Evolutionary conservation across 2,888 invertebrate species (phyloP), one percentile per base, ranked within the genome.

Genomic region (Melitaea athalia): DNA sequence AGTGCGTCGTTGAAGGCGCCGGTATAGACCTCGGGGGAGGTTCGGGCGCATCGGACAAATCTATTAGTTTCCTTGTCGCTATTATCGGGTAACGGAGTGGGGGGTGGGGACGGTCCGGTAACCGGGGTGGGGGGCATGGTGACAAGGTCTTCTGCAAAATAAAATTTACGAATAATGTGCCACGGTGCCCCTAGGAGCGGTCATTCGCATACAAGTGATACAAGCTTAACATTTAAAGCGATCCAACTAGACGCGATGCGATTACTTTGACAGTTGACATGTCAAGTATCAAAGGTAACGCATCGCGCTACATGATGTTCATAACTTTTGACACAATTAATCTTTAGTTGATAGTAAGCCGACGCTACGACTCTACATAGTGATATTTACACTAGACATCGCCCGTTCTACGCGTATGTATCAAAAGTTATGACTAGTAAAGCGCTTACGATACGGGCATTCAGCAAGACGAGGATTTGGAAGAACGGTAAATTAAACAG

Each of bases 141-240:
- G 91, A 86, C 85, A 89, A 80, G 83, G 91, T 90, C 83, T 86
- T 91, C 92, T 92, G 92, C 81, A 91, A 92, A 90, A 88, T 78
- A 89, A 90, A 91, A 89, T 83, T 74, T 52, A 42, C 42, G 74
- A 66, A 89, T 86, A 84, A 87, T 90, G 91, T 88, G 91, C 89
- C 86, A 87, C 84, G 78, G 86, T 86, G 90, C 89, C 83, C 86
- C 85, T 85, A 83, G 74, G 85, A 84, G 84, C 84, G 77, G 76
- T 77, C 87, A 87, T 75, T 71, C 71, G 68, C 70, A 73, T 69
- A 55, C 71, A 67, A 50, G 59, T 64, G 53, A 55, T 33, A n/a
- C 53, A 53, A 55, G 45, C 55, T 33, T 45, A 43, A 66, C 66
- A 65, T n/a, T 52, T 31, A 61, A 55, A 66, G 60, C 66, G 17